phyloP scores from a whole-genome alignment of 2,888 invertebrate genomes.

The Spisula subtruncata region DNA sequence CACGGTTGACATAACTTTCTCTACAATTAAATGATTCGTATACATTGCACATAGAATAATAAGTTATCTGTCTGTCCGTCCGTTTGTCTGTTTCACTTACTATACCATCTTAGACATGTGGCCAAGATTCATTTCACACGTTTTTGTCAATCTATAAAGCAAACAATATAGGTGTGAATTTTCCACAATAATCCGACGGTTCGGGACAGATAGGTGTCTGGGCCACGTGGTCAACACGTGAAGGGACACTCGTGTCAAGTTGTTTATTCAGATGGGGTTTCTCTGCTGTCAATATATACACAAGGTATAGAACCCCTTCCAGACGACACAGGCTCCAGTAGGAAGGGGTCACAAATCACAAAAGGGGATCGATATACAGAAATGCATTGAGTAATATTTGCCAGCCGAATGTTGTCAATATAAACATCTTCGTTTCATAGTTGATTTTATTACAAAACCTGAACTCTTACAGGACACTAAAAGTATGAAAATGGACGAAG shows the following conservation, averaged over 20 bases:
- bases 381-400: slow-evolving; percentile 9
- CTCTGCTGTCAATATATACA: neutral
- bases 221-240: neutral
- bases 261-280: neutral
- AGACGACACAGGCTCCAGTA: too few species aligned
- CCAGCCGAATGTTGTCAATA: neutral
- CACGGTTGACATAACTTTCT: too few species aligned
- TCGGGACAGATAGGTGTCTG: neutral
- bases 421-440: neutral
- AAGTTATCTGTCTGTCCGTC: too few species aligned
- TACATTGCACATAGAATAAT: too few species aligned
- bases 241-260: neutral
- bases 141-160: neutral
- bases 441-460: neutral
- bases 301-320: too few species aligned
- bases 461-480: neutral
- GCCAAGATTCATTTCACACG: neutral
- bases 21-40: too few species aligned
- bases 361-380: neutral
- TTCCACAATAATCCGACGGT: neutral
- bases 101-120: neutral
- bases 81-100: too few species aligned
- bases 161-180: neutral
- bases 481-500: neutral
- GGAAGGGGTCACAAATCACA: too few species aligned